Percentiles rank a stretch among this genome's conserved stretches.
These are phyloP conservation scores for Parelbella ahira DNA, from an alignment of 2,888 invertebrate species.

Conservation along the genomic window DNA sequence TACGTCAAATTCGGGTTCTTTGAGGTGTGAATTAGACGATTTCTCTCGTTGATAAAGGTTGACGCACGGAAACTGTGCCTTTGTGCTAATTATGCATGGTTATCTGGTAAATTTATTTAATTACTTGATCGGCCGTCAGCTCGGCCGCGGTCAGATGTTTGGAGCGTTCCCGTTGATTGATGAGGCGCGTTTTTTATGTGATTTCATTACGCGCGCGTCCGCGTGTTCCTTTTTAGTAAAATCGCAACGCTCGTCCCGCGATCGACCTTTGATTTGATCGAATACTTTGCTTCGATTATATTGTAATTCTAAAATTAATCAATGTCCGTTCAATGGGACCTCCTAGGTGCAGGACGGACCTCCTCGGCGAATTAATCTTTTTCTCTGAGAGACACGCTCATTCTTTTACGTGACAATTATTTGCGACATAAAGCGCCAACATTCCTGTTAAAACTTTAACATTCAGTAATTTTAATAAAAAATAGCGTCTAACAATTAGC, in stretches of 20 bases:
- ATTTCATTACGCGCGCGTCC: slow-evolving; percentile 27
- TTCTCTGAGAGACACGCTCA: too few species aligned
- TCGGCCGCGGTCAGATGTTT: slow-evolving; percentile 38
- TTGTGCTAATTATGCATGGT: slow-evolving; percentile 73
- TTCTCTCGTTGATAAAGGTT: slow-evolving; percentile 75
- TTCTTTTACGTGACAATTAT: too few species aligned
- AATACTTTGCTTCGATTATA: slow-evolving; percentile 24
- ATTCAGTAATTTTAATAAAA: too few species aligned
- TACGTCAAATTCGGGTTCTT: slow-evolving; percentile 53
- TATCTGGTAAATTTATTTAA: slow-evolving; percentile 72
- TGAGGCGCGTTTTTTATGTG: slow-evolving; percentile 45
- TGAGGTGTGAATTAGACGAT: slow-evolving; percentile 76
- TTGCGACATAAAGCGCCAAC: too few species aligned
- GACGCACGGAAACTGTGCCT: slow-evolving; percentile 60
- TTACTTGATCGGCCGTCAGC: slow-evolving; percentile 48
- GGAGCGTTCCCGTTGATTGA: slow-evolving; percentile 49
- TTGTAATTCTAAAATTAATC: slow-evolving; percentile 24
- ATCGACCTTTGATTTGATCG: slow-evolving; percentile 21
- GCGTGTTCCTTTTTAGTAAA: slow-evolving; percentile 17
- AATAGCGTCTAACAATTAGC: too few species aligned
- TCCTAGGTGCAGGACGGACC: slow-evolving; percentile 23
- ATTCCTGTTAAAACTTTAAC: too few species aligned
- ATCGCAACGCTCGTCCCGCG: slow-evolving; percentile 1
- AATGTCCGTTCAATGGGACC: slow-evolving; percentile 22
- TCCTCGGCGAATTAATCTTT: slow-evolving; percentile 17